Percentiles rank a stretch among this genome's conserved stretches.
Evolutionary conservation across 2,113 vertebrate species (phyloP).

Genomic region (Tachysurus fulvidraco): DNA sequence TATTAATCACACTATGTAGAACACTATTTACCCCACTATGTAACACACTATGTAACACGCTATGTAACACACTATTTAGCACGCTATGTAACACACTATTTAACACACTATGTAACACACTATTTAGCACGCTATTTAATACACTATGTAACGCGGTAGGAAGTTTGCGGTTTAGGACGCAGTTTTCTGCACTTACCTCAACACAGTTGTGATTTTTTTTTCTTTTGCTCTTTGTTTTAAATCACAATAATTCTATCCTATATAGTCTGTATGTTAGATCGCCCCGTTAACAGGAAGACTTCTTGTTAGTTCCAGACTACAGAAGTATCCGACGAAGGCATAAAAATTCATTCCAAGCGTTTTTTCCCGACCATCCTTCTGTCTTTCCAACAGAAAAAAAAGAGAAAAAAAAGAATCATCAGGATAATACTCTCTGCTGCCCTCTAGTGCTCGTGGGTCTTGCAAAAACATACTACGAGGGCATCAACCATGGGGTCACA

Average conservation of each 20-base stretch:
- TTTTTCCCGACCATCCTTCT: slow-evolving; percentile 25
- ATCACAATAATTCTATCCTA: not conserved
- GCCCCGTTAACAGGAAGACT: not conserved
- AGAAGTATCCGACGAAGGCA: slow-evolving; percentile 53
- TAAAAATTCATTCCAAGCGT: slow-evolving; percentile 27
- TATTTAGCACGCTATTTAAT: too few species aligned
- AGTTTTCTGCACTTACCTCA: slow-evolving; percentile 32
- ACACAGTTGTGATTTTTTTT: not conserved
- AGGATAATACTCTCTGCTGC: slow-evolving; percentile 16
- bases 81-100: too few species aligned
- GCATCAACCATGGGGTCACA: not conserved
- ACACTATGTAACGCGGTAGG: not conserved
- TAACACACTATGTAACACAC: too few species aligned
- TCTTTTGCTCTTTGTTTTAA: not conserved
- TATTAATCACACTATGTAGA: too few species aligned
- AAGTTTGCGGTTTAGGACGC: not conserved
- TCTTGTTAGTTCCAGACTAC: slow-evolving; percentile 38
- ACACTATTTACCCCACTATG: too few species aligned
- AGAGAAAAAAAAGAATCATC: not conserved
- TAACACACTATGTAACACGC: too few species aligned
- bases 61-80: too few species aligned
- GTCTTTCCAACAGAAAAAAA: not conserved
- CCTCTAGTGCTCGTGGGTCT: not conserved
- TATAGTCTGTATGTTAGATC: not conserved
- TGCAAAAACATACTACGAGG: not conserved